Base-by-base conservation (phyloP, 2,888 invertebrate genomes). In the Theodoxus fluviatilis region DNA sequence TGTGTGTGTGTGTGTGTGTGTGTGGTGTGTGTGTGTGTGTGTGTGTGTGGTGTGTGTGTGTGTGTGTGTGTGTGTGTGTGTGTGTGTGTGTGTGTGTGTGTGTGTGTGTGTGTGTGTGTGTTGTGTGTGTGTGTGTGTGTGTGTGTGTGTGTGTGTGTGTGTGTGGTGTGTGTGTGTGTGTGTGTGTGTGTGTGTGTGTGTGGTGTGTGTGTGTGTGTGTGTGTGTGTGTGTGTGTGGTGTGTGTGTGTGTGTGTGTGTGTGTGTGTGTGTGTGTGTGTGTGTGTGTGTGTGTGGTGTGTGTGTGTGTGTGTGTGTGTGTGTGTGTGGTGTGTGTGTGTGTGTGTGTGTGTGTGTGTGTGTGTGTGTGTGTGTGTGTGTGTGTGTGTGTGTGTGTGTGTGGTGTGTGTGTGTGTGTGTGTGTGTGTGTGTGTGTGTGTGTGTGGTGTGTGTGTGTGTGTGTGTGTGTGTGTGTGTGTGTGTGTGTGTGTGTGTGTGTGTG, bases 221-320 rank as follows among this genome's bases (percentile, higher is more conserved):
- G 59, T 59, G 59, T 59, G 33, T 33, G 59, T 59, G 59, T 59
- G 59, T 33, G 59, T 59, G 33, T 33, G 59, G 59, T 4, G 59
- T 33, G 59, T 4, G 59, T 33, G 33, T 4, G 59, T 33, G 59
- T 4, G 59, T 33, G 59, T 4, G 59, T 59, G 59, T 33, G 33
- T 59, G 31, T 33, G 59, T 59, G 59, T 31, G 59, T 33, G 59
- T 31, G 35, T 59, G 59, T 59, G 59, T 59, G 59, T 59, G 59
- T 59, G 59, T 33, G 57, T 57, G 57, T 57, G 28, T 57, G 31
- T 25, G 31, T 25, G 28, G 12, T 12, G 4, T 9, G 15, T 9
- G 12, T 12, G 52, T 52, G 52, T 52, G 52, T 52, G 52, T 52
- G 52, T 52, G 52, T 52, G 52, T 52, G 52, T 52, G 52, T 52